Evolutionary conservation across 2,888 invertebrate genomes (phyloP).

Genomic region (Gnatocerus cornutus): DNA sequence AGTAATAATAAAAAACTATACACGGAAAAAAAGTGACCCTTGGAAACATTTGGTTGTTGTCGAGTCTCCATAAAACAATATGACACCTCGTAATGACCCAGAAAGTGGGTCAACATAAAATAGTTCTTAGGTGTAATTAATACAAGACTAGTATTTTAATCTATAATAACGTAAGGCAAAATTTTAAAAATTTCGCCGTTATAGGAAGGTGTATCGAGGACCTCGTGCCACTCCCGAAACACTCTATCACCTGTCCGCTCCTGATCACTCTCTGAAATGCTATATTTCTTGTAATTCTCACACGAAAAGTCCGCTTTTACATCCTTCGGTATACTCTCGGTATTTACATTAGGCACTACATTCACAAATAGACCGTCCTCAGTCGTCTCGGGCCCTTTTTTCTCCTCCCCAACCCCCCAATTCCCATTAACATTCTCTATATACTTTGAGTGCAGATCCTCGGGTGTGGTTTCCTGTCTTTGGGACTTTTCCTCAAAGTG

Average conservation of each 20-base stretch:
- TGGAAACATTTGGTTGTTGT: conserved; percentile 27
- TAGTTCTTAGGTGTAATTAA: conserved; percentile 37
- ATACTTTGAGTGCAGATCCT: conserved; percentile 69
- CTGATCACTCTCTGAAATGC: conserved; percentile 65
- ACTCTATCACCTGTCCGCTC: conserved; percentile 64
- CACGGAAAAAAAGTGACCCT: conserved; percentile 36
- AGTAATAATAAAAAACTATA: conserved; percentile 51
- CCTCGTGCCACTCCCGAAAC: conserved; percentile 95
- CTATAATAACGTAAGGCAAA: conserved; percentile 97
- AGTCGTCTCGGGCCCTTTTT: conserved; percentile 51
- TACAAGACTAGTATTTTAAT: conserved; percentile 72
- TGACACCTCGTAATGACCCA: conserved; percentile 29
- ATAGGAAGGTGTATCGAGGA: conserved; percentile 82
- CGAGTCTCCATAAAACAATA: conserved; percentile 39
- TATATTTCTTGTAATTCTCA: conserved; percentile 69
- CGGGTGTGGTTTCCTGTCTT: conserved; percentile 71
- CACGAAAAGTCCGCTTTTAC: conserved; percentile 61
- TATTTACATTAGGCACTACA: conserved; percentile 71
- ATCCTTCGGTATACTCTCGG: conserved; percentile 65
- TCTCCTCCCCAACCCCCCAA: conserved; percentile 56
- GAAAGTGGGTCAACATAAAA: not conserved
- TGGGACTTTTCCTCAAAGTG: conserved; percentile 72
- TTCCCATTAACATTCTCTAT: conserved; percentile 68
- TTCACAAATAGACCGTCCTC: conserved; percentile 65
- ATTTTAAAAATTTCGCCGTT: conserved; percentile 89